A percentile compares a stretch with the other conserved stretches of the same genome.
These are phyloP conservation scores for Sisor rabdophorus DNA, from an alignment of 2,113 vertebrate species.

Conservation along the genomic window DNA sequence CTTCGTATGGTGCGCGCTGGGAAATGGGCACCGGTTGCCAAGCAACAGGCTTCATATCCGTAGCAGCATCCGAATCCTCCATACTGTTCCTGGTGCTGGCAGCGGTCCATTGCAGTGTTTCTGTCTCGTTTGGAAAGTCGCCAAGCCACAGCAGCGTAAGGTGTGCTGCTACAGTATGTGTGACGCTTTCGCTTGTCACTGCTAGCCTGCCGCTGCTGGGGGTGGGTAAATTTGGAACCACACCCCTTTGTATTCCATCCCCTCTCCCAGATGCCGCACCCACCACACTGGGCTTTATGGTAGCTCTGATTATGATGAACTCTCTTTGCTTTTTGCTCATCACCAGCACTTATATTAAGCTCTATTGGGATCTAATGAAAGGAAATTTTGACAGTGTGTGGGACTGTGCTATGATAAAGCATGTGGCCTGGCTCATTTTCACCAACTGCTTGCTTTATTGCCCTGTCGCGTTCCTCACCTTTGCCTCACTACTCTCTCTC, in stretches of 20 bases:
- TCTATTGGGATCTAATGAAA: constrained; percentile 85
- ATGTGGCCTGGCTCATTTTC: constrained; percentile 92
- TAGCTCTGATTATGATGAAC: constrained; percentile 77
- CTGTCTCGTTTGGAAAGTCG: constrained; percentile 78
- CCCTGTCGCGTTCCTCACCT: constrained; percentile 89
- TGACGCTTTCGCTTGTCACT: constrained; percentile 73
- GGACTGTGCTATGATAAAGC: constrained; percentile 91
- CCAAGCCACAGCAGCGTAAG: constrained; percentile 74
- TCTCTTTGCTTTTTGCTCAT: constrained; percentile 82
- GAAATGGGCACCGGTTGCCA: constrained; percentile 80
- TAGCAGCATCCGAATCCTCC: constrained; percentile 84
- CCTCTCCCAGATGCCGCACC: constrained; percentile 74
- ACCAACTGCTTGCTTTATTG: constrained; percentile 89
- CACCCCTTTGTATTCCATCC: constrained; percentile 87
- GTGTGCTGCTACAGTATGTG: constrained; percentile 74
- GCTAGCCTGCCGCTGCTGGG: constrained; percentile 79
- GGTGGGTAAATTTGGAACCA: constrained; percentile 84
- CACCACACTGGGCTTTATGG: constrained; percentile 69
- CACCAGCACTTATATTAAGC: constrained; percentile 83
- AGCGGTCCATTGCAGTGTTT: constrained; percentile 82
- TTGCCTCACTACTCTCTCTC: constrained; percentile 84
- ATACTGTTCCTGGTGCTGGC: constrained; percentile 84
- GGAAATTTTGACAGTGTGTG: constrained; percentile 81
- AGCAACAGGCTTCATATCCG: constrained; percentile 83
- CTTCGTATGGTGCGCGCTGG: constrained; percentile 81